Evolutionary conservation across 2,113 vertebrate genomes (phyloP).

Genomic region (Melierax canorus): DNA sequence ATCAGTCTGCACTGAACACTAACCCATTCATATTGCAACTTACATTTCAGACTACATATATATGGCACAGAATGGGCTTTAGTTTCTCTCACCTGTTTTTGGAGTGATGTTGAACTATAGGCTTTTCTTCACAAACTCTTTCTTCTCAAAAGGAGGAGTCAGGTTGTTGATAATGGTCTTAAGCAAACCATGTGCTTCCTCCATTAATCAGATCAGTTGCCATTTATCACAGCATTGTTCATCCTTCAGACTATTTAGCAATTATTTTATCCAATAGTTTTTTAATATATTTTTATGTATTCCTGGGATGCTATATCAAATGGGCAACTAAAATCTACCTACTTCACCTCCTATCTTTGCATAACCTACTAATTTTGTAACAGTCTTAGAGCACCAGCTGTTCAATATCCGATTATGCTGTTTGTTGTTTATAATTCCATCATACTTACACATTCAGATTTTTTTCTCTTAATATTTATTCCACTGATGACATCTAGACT

Average conservation of each 20-base stretch:
- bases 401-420: neutral
- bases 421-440: neutral
- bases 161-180: neutral
- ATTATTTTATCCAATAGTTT: neutral
- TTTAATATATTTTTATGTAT: neutral
- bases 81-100: neutral
- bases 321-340: neutral
- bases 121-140: neutral
- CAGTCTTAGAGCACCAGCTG: neutral
- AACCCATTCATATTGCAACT: neutral
- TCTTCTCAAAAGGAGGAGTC: neutral
- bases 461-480: neutral
- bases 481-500: neutral
- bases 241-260: neutral
- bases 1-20: neutral
- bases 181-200: neutral
- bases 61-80: neutral
- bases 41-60: neutral
- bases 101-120: neutral
- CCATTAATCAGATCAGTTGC: neutral
- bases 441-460: neutral
- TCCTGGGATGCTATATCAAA: neutral
- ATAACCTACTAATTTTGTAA: neutral
- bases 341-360: neutral
- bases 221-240: neutral